Base-by-base conservation (phyloP, 2,888 invertebrate species). In the Drosophila mercatorum region DNA sequence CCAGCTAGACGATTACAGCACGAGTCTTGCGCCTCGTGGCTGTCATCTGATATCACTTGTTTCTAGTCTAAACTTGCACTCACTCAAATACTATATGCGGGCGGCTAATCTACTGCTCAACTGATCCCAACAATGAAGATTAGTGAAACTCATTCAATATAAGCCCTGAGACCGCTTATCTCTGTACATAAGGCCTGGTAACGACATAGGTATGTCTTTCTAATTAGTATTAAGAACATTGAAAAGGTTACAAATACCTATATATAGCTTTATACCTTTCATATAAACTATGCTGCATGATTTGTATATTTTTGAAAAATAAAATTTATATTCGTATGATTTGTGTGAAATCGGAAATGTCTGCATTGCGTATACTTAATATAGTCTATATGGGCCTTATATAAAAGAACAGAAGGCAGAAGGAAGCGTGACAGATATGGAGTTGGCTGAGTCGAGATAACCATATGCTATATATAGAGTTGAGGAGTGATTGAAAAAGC, bases 101-200 rank as follows among this genome's bases (percentile, higher is more conserved):
- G 12, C 26, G 36, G n/a, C 14, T 58, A 75, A 64, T 60, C 60
- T 57, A 65, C 31, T 43, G 47, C 43, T 22, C 22, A 22, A 22
- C 1, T 60, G 62, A 59, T 40, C 40, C 44, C 12, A 44, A 49
- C 53, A 58, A 59, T 47, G 12, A n/a, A 52, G 64, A 63, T 71
- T 60, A 63, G 31, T 41, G 46, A 40, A 47, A 41, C 55, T n/a
- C 41, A 59, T 66, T 76, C 43, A 55, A 64, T 40, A 14, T 64
- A 57, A 49, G 26, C 52, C 44, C 47, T 41, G 14, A 17, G 17
- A 2, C 5, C 41, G 26, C 61, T 68, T 61, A 75, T 75, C 69
- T 31, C 60, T 57, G 46, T 26, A 10, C 11, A 26, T 17, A 12
- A 10, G 12, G n/a, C 66, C 34, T 55, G 55, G 28, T 55, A 56